These are phyloP conservation scores for Notodonta ziczac DNA, from an alignment of 2,888 invertebrate genomes.

Conservation along the genomic window DNA sequence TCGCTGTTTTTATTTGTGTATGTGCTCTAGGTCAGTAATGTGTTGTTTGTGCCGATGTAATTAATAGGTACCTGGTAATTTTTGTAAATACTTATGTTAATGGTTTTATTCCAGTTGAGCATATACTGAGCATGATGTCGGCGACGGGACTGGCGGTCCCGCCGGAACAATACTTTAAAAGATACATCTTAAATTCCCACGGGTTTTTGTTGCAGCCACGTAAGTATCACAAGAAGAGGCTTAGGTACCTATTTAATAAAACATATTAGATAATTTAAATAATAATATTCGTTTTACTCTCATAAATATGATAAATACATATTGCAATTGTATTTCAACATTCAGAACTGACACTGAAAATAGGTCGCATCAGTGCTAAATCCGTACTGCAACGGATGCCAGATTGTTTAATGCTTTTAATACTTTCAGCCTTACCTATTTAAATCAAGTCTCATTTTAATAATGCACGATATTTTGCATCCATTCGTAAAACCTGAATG, in stretches of 20 bases:
- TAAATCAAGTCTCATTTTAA: no score
- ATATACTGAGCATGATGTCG: slow-evolving; percentile 85
- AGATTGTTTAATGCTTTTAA: no score
- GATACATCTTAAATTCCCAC: slow-evolving; percentile 67
- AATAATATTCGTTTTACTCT: no score
- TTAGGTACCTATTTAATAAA: no score
- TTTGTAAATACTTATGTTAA: not conserved
- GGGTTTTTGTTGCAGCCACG: slow-evolving; percentile 71
- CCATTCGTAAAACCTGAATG: no score
- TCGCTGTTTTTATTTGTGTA: slow-evolving; percentile 48
- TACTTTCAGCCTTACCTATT: no score
- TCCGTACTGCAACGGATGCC: no score
- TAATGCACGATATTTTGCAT: no score
- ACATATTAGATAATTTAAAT: no score
- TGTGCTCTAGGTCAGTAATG: slow-evolving; percentile 50
- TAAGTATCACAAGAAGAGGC: slow-evolving; percentile 41
- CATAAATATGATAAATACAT: no score
- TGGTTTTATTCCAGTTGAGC: slow-evolving; percentile 80
- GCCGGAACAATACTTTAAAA: slow-evolving; percentile 56
- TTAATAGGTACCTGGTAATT: not conserved
- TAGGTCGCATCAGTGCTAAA: no score
- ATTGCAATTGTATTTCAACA: no score
- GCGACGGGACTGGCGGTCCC: slow-evolving; percentile 70
- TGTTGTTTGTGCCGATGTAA: not conserved
- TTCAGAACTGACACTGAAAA: not conserved